These are phyloP conservation scores for Heliconius erato DNA, from an alignment of 2,888 invertebrate species.

Conservation along the genomic window DNA sequence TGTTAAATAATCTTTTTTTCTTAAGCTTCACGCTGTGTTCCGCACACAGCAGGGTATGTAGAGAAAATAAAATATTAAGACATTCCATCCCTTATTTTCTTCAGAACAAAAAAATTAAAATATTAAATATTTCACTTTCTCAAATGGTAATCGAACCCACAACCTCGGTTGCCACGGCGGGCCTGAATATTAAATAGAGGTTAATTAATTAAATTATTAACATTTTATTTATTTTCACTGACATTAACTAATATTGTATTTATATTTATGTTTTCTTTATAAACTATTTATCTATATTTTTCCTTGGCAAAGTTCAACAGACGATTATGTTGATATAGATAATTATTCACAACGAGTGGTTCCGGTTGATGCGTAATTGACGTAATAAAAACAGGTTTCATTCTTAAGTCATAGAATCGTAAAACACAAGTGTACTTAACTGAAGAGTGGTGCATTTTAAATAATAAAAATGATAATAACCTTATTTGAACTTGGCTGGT, in stretches of 20 bases:
- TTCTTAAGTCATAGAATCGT: slow-evolving; percentile 49
- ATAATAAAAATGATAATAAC: neutral
- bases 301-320: slow-evolving; percentile 11
- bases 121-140: too few species aligned
- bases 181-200: too few species aligned
- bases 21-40: too few species aligned
- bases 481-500: neutral
- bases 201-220: neutral
- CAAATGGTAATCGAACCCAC: too few species aligned
- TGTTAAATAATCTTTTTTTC: too few species aligned
- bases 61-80: too few species aligned
- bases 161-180: too few species aligned
- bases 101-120: too few species aligned
- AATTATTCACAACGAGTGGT: slow-evolving; percentile 57
- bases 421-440: slow-evolving; percentile 26
- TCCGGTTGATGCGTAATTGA: slow-evolving; percentile 72
- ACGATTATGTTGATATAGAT: slow-evolving; percentile 19
- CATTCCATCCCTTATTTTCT: too few species aligned
- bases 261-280: neutral
- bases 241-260: neutral
- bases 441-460: neutral
- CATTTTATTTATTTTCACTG: neutral
- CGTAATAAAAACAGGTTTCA: slow-evolving; percentile 71
- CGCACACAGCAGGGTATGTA: too few species aligned
- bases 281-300: neutral